Evolutionary conservation across 2,797 vertebrate species (phyloP).

Genomic region (Diplodus puntazzo): DNA sequence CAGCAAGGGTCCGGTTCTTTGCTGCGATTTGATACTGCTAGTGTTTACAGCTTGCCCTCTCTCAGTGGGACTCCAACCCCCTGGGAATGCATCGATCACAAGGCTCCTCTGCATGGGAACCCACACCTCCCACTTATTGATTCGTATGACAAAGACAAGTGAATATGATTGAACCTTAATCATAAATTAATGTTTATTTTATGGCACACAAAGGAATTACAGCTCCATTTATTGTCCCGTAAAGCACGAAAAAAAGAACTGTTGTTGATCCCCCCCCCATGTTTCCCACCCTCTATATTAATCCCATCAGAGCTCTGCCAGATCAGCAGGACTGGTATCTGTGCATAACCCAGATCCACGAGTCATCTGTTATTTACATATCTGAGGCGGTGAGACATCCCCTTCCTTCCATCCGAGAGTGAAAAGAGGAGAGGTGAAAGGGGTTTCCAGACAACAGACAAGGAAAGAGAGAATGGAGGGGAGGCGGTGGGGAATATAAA

Average conservation of each 20-base stretch:
- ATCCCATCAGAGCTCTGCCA: conserved; percentile 42
- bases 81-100: conserved; percentile 38
- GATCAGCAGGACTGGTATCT: conserved; percentile 40
- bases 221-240: not conserved
- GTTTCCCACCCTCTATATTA: conserved; percentile 1
- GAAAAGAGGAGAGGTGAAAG: conserved; percentile 11
- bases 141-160: not conserved
- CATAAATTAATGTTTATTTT: not conserved
- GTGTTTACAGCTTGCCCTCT: conserved; percentile 69
- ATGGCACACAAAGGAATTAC: not conserved
- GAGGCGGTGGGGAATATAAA: conserved; percentile 8
- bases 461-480: conserved; percentile 1
- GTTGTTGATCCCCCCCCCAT: not conserved
- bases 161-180: not conserved
- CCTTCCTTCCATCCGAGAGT: not conserved
- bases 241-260: not conserved
- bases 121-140: conserved; percentile 9
- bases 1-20: conserved; percentile 30
- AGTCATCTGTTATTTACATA: conserved; percentile 56
- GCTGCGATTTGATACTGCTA: conserved; percentile 63
- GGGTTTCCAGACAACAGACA: conserved; percentile 31
- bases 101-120: conserved; percentile 21
- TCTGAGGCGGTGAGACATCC: conserved; percentile 33
- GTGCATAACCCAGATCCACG: conserved; percentile 38
- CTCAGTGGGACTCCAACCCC: conserved; percentile 1